phyloP scores from a whole-genome alignment of 2,797 vertebrate species.

The Typhlichthys eigenmanni region DNA sequence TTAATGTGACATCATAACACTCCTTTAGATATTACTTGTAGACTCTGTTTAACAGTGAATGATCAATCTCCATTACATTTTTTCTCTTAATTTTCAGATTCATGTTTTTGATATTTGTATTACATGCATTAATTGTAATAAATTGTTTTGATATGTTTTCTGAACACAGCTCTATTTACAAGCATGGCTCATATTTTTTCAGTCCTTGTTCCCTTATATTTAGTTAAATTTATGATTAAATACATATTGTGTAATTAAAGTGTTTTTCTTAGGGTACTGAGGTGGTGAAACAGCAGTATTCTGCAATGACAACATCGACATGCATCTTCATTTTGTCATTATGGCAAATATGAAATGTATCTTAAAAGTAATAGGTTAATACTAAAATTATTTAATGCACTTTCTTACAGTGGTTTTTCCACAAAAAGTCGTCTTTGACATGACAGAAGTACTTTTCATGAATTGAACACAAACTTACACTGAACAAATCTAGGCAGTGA shows the following conservation, averaged over 20 bases:
- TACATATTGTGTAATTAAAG: too few species aligned
- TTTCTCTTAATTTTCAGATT: background rate
- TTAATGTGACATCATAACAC: too few species aligned
- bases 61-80: too few species aligned
- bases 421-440: conserved; percentile 46
- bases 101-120: conserved; percentile 2
- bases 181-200: too few species aligned
- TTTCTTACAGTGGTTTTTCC: conserved; percentile 47
- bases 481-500: conserved; percentile 52
- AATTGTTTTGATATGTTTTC: conserved; percentile 18
- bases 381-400: conserved; percentile 67
- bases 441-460: conserved; percentile 21
- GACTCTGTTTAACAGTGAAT: too few species aligned
- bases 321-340: background rate
- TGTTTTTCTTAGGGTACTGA: too few species aligned
- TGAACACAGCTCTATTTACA: too few species aligned
- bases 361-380: conserved; percentile 30
- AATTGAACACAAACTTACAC: conserved; percentile 20
- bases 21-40: too few species aligned
- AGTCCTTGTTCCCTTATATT: too few species aligned
- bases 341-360: conserved; percentile 7
- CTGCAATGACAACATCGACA: too few species aligned
- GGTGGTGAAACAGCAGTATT: too few species aligned
- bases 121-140: conserved; percentile 30
- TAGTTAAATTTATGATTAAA: too few species aligned